Conservation (phyloP, 2,797 vertebrate genomes). For the Thalassophryne amazonica region DNA sequence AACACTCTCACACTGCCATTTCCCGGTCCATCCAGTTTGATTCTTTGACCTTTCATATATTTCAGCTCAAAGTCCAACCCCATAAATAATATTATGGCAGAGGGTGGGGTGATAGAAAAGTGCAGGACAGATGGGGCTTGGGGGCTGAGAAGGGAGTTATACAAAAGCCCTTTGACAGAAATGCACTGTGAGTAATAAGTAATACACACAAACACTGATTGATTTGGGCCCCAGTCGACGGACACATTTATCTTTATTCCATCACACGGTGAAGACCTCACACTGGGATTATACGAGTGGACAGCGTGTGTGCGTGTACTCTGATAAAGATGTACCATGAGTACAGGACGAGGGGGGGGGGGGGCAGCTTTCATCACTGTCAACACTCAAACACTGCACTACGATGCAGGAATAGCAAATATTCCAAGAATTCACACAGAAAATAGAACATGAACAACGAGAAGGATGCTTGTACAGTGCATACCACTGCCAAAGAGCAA, state of each 20-base stretch:
- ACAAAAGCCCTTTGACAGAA: conserved; percentile 77
- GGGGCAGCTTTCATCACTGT: neutral
- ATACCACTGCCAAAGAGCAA: too few species aligned
- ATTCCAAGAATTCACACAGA: neutral
- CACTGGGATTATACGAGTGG: conserved; percentile 24
- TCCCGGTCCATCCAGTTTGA: conserved; percentile 39
- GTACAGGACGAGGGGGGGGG: too few species aligned
- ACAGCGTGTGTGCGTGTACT: conserved; percentile 2
- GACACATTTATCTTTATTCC: conserved; percentile 81
- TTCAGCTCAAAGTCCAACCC: conserved; percentile 69
- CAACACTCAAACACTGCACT: neutral
- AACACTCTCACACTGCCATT: conserved; percentile 12
- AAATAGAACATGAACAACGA: neutral
- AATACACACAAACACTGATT: conserved; percentile 85
- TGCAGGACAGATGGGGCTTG: conserved; percentile 21
- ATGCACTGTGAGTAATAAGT: conserved; percentile 84
- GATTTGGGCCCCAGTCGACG: conserved; percentile 74
- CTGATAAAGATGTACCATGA: conserved; percentile 9
- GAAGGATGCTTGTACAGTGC: neutral
- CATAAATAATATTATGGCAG: conserved; percentile 77
- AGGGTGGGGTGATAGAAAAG: conserved; percentile 26
- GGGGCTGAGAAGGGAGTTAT: conserved; percentile 57
- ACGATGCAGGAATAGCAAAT: neutral
- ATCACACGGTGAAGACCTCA: conserved; percentile 60
- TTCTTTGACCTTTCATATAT: conserved; percentile 80